A percentile compares a stretch with the other conserved stretches of the same genome.
These are phyloP conservation scores for Aethina tumida DNA, from an alignment of 1,140 invertebrate genomes.

Conservation along the genomic window DNA sequence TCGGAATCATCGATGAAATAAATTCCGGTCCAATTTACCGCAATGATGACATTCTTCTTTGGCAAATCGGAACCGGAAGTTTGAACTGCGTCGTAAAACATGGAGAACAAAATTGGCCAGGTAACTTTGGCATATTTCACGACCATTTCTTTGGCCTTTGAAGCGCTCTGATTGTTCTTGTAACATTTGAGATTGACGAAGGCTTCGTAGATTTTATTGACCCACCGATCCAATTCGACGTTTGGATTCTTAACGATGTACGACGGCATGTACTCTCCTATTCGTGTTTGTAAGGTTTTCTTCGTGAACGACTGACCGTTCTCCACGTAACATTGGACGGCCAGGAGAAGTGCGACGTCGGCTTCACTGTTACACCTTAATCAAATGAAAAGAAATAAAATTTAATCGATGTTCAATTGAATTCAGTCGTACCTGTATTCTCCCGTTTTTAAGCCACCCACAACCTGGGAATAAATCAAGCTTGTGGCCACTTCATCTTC, in stretches of 20 bases:
- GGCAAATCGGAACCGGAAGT: constrained; percentile 69
- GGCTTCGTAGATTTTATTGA: constrained; percentile 51
- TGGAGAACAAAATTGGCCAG: constrained; percentile 89
- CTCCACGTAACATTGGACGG: constrained; percentile 83
- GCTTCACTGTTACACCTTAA: constrained; percentile 70
- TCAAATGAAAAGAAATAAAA: too few species aligned
- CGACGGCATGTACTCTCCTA: constrained; percentile 78
- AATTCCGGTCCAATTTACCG: constrained; percentile 88
- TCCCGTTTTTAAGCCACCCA: constrained; percentile 74
- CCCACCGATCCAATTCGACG: constrained; percentile 60
- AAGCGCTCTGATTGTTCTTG: constrained; percentile 39
- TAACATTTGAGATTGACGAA: constrained; percentile 49
- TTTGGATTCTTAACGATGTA: constrained; percentile 50
- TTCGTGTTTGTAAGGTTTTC: constrained; percentile 52
- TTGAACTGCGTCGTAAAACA: constrained; percentile 69
- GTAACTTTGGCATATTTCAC: constrained; percentile 84
- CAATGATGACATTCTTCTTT: constrained; percentile 80
- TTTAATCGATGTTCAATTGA: too few species aligned
- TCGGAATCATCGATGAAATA: constrained; percentile 86
- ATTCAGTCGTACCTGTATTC: too few species aligned
- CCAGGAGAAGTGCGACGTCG: constrained; percentile 77
- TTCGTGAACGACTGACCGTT: constrained; percentile 54
- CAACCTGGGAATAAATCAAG: constrained; percentile 70
- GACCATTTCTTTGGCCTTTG: constrained; percentile 72
- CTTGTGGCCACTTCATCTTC: constrained; percentile 71